Base-by-base conservation (phyloP, 2,797 vertebrate species). In the Neostethus bicornis region DNA sequence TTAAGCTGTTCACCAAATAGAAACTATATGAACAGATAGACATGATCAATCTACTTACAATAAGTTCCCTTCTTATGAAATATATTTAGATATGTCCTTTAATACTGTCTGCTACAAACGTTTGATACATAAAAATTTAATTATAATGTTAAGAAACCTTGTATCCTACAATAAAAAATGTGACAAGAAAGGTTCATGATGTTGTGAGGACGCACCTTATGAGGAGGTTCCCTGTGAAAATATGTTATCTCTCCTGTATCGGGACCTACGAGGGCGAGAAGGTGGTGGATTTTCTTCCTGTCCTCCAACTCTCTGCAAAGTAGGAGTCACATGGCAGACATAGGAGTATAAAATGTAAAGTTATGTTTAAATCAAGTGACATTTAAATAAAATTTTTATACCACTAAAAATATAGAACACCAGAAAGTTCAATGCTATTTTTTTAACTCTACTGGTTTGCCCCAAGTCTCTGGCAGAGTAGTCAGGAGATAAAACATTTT, bases 271-370 rank as follows among this genome's bases (percentile, higher is more conserved):
- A 98, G 85, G 39, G 92, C 74, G 62, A 99, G 86, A 53, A 99
- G 96, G 54, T 91, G 93, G 9, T 98, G 96, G 75, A 98, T 98
- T 85, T 95, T 98, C 70, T 94, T 97, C 69, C 95, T 92, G 85
- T 98, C 96, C 59, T 98, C 95, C 61, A 99, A 13, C 66, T 99
- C 97, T 83, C 97, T 99, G 57, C 25, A 39, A n/a, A 58, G 42
- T 31, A 6, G 7, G 39, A 20, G 48, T 29, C 4, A 13, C 29
- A 4, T 11, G 11, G 29, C n/a, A n/a, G n/a, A n/a, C n/a, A n/a
- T n/a, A n/a, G n/a, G n/a, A n/a, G n/a, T n/a, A n/a, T n/a, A n/a
- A n/a, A n/a, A n/a, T n/a, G n/a, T n/a, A n/a, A n/a, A n/a, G n/a
- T n/a, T n/a, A n/a, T n/a, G n/a, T n/a, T n/a, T n/a, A n/a, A n/a